Evolutionary conservation across 2,113 vertebrate species (phyloP).

Genomic region (Eretmochelys imbricata): DNA sequence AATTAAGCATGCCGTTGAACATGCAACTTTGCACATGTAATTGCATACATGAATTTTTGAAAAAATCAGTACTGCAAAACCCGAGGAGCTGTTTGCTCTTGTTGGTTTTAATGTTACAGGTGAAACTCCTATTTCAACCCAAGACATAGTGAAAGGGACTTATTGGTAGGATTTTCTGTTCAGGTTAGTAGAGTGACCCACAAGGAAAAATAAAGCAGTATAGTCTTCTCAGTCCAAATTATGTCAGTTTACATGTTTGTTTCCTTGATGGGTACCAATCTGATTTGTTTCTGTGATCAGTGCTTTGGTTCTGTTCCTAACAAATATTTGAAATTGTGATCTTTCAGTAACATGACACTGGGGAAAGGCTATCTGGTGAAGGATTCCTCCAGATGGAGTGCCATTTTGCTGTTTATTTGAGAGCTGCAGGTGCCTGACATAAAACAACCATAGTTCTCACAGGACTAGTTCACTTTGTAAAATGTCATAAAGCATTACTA

Average conservation of each 20-base stretch:
- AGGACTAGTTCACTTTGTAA: conserved; percentile 44
- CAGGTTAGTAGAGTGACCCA: background rate
- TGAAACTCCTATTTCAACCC: background rate
- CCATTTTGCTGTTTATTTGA: conserved; percentile 32
- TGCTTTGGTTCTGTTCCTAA: background rate
- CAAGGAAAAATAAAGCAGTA: background rate
- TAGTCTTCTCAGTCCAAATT: background rate
- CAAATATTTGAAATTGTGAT: conserved; percentile 32
- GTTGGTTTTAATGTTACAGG: background rate
- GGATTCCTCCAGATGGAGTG: conserved; percentile 27
- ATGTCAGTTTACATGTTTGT: background rate
- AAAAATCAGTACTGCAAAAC: background rate
- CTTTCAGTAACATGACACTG: background rate
- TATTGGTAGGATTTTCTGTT: background rate
- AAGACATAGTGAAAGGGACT: background rate
- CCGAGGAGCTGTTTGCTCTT: background rate
- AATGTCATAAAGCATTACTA: conserved; percentile 31
- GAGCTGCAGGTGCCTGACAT: conserved; percentile 54
- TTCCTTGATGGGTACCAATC: background rate
- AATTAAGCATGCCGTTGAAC: background rate
- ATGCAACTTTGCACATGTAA: background rate
- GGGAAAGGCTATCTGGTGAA: conserved; percentile 45
- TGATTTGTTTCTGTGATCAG: background rate
- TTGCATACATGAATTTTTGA: background rate
- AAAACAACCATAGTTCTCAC: conserved; percentile 41